Percentiles rank a stretch among this genome's conserved stretches.
Conservation (phyloP, 92 coral and sea anemone species). For the Parazoanthus atlanticus region DNA sequence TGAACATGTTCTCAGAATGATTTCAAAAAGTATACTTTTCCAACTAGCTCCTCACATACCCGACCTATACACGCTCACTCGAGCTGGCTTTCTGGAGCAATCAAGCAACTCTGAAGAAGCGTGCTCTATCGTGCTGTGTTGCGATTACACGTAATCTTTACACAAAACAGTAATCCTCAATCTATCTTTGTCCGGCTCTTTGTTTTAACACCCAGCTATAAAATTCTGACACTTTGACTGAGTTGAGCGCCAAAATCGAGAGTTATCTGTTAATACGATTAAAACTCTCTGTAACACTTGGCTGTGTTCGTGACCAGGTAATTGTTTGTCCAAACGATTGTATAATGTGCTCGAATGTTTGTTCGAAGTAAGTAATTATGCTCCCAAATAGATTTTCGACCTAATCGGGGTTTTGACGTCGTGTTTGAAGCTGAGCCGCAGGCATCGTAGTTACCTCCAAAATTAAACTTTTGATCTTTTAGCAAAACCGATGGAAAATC, state of each 20-base stretch:
- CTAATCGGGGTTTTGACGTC: constrained; percentile 22
- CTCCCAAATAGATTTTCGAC: constrained; percentile 5
- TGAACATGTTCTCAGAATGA: constrained; percentile 18
- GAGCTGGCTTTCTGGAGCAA: not conserved
- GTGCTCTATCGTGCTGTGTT: constrained; percentile 12
- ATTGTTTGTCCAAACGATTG: constrained; percentile 32
- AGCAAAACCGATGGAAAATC: constrained; percentile 22
- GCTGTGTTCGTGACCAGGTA: constrained; percentile 11
- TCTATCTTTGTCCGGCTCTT: not conserved
- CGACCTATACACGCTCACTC: not conserved
- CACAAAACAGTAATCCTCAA: constrained; percentile 13
- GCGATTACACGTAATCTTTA: constrained; percentile 23
- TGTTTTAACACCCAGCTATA: not conserved
- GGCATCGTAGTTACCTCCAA: not conserved
- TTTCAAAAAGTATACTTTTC: not conserved
- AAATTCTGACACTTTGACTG: not conserved
- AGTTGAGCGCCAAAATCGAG: not conserved
- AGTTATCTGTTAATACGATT: constrained; percentile 39
- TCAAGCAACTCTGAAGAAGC: not conserved
- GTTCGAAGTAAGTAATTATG: constrained; percentile 18
- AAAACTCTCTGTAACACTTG: constrained; percentile 6
- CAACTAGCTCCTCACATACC: not conserved
- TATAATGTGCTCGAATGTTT: constrained; percentile 34
- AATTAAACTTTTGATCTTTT: not conserved
- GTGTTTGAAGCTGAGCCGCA: constrained; percentile 13